Evolutionary conservation across 92 coral and sea anemone genomes (phyloP).

Genomic region (Parazoanthus darwini): DNA sequence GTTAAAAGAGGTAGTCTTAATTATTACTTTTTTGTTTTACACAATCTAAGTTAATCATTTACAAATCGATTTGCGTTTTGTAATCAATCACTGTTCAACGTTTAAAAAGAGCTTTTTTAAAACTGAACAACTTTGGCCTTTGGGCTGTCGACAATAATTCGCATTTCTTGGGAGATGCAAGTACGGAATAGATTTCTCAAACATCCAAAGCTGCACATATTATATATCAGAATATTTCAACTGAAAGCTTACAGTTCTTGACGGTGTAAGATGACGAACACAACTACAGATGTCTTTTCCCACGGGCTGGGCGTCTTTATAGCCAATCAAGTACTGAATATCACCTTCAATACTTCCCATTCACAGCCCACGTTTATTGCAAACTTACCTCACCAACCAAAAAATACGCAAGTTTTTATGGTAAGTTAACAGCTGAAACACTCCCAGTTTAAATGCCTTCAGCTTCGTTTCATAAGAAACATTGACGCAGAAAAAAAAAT

Average conservation of each 20-base stretch:
- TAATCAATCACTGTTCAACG: background rate
- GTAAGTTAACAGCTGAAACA: background rate
- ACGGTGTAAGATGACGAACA: background rate
- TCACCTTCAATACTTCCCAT: background rate
- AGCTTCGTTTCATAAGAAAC: background rate
- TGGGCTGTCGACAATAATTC: too few relatives aligned
- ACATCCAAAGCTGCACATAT: background rate
- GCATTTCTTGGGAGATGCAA: background rate
- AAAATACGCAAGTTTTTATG: background rate
- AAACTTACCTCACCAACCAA: background rate
- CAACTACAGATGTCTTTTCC: constrained; percentile 21
- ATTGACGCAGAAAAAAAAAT: too few relatives aligned
- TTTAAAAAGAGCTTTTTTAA: background rate
- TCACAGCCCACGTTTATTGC: background rate
- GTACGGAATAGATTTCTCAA: background rate
- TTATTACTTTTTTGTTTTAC: background rate
- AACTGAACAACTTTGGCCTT: background rate
- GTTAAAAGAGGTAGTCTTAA: background rate
- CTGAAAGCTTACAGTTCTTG: background rate
- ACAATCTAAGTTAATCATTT: too few relatives aligned
- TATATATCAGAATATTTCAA: background rate
- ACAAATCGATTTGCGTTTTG: background rate
- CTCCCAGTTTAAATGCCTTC: background rate
- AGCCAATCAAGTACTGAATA: background rate
- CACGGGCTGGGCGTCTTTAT: background rate